These are phyloP conservation scores for Ochropleura leucogaster DNA, from an alignment of 2,888 invertebrate genomes.

Conservation along the genomic window DNA sequence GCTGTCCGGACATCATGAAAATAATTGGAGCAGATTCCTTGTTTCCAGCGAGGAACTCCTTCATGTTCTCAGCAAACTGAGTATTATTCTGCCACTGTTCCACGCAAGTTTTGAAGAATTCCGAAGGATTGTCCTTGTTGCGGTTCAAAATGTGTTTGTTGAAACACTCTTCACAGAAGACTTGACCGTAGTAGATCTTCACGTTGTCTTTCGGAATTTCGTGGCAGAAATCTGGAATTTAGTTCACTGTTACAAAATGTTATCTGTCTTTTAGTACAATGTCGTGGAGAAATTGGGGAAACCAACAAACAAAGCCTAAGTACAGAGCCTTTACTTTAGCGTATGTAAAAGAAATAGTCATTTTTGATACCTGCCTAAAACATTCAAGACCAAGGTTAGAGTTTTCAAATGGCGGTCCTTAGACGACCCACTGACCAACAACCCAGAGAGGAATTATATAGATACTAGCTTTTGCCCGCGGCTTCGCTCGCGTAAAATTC, in stretches of 20 bases:
- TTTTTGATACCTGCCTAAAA: not conserved
- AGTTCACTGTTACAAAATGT: slow-evolving; percentile 26
- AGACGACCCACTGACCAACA: too few relatives aligned
- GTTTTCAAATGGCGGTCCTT: not conserved
- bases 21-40: slow-evolving; percentile 78
- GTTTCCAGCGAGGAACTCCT: slow-evolving; percentile 79
- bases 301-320: not conserved
- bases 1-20: slow-evolving; percentile 82
- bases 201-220: slow-evolving; percentile 77
- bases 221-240: slow-evolving; percentile 81
- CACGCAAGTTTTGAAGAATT: slow-evolving; percentile 85
- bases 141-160: slow-evolving; percentile 79
- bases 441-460: too few relatives aligned
- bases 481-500: too few relatives aligned
- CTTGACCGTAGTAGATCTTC: slow-evolving; percentile 87
- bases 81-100: slow-evolving; percentile 85
- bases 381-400: not conserved
- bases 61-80: slow-evolving; percentile 81
- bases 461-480: too few relatives aligned
- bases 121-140: slow-evolving; percentile 80
- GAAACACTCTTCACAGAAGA: slow-evolving; percentile 87
- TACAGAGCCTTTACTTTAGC: not conserved
- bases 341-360: not conserved
- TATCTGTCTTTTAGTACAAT: slow-evolving; percentile 3
- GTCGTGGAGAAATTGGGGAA: not conserved